Evolutionary conservation across 2,113 vertebrate species (phyloP).

Genomic region (Himantopus leucocephalus): DNA sequence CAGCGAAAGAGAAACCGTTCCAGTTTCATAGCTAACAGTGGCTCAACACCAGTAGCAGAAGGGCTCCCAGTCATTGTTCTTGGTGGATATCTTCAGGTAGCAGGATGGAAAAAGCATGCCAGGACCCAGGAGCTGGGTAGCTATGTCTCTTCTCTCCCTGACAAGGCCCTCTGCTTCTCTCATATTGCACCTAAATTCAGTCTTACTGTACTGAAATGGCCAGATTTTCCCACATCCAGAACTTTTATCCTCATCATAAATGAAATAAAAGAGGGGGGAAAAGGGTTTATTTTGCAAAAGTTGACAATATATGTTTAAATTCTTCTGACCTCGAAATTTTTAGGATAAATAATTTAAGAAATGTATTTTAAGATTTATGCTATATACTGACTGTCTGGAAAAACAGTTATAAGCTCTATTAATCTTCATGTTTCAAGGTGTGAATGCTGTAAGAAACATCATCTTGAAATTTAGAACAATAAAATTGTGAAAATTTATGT

Average conservation of each 20-base stretch:
- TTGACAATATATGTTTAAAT: neutral
- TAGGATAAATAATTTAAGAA: neutral
- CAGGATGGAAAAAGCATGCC: neutral
- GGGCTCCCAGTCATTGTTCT: neutral
- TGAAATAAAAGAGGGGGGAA: rapidly evolving
- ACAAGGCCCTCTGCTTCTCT: neutral
- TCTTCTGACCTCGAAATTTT: neutral
- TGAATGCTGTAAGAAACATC: neutral
- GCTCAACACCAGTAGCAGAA: neutral
- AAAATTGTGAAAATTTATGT: neutral
- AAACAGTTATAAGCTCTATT: neutral
- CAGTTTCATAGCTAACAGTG: neutral
- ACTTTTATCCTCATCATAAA: neutral
- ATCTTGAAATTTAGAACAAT: neutral
- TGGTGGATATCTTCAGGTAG: neutral
- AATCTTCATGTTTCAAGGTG: neutral
- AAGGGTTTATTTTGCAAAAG: neutral
- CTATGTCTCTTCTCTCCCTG: neutral
- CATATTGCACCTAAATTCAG: neutral
- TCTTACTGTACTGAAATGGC: neutral
- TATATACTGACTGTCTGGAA: neutral
- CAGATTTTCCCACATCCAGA: neutral
- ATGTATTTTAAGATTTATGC: neutral
- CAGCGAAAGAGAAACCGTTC: neutral
- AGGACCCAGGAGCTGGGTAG: neutral